Conservation (phyloP, 2,797 vertebrate species). For the Fistularia commersonii region DNA sequence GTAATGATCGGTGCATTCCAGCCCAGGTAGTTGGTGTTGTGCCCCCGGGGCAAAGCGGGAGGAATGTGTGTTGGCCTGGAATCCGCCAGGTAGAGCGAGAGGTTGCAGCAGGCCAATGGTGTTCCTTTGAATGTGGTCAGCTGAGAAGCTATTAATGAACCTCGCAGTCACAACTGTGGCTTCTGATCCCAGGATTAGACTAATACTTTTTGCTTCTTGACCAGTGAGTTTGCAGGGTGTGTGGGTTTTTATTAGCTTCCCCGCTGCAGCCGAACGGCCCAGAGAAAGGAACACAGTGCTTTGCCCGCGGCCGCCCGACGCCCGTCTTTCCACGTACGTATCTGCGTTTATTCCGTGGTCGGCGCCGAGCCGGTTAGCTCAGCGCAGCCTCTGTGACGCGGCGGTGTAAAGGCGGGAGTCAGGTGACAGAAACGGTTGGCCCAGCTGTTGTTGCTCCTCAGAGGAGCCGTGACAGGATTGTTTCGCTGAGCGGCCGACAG, state of each 20-base stretch:
- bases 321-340: too few relatives aligned
- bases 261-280: too few relatives aligned
- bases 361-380: not conserved
- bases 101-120: conserved; percentile 40
- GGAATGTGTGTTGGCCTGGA: not conserved
- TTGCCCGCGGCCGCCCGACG: too few relatives aligned
- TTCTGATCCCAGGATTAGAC: conserved; percentile 61
- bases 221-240: conserved; percentile 26
- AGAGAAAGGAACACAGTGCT: too few relatives aligned
- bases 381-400: conserved; percentile 19
- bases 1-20: too few relatives aligned
- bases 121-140: conserved; percentile 51
- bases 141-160: conserved; percentile 55
- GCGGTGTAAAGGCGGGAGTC: conserved; percentile 43
- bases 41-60: too few relatives aligned
- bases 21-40: too few relatives aligned
- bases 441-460: conserved; percentile 74
- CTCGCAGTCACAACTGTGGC: conserved; percentile 34
- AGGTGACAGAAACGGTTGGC: conserved; percentile 68
- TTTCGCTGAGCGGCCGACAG: conserved; percentile 24
- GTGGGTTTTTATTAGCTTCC: conserved; percentile 21
- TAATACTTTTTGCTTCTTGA: conserved; percentile 49
- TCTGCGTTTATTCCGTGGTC: too few relatives aligned
- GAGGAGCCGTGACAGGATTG: conserved; percentile 54
- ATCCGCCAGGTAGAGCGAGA: conserved; percentile 25